Percentiles rank a stretch among this genome's conserved stretches.
Conservation (phyloP, 2,113 vertebrate species). For the Spilogale gracilis region DNA sequence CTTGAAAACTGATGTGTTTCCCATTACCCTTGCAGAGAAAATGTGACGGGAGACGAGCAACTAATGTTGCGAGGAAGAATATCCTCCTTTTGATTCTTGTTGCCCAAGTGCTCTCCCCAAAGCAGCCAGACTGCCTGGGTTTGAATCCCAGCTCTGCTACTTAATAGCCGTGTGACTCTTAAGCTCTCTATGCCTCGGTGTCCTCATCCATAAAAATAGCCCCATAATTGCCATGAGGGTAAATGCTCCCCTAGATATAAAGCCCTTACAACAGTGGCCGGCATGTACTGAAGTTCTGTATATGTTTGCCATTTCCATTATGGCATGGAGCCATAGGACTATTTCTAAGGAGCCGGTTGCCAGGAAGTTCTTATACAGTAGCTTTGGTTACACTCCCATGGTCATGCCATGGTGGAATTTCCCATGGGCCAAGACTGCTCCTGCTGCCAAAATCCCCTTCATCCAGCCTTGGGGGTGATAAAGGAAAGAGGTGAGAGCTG, state of each 20-base stretch:
- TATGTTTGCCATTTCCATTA: background rate
- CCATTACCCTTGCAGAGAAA: background rate
- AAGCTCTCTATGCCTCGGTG: background rate
- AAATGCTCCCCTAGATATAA: background rate
- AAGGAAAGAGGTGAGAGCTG: background rate
- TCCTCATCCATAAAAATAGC: conserved; percentile 2
- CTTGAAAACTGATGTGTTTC: background rate
- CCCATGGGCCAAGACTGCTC: background rate
- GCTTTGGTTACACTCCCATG: background rate
- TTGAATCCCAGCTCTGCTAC: conserved; percentile 37
- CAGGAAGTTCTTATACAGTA: background rate
- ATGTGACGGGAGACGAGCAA: background rate
- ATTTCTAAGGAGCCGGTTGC: background rate
- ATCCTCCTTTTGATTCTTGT: background rate
- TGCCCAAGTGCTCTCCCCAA: background rate
- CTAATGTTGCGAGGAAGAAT: background rate
- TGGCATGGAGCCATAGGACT: background rate
- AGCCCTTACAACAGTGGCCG: background rate
- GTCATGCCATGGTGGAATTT: background rate
- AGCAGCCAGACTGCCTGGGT: background rate
- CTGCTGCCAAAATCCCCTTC: background rate
- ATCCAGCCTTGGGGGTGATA: background rate
- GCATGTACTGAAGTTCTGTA: background rate
- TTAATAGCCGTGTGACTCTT: background rate
- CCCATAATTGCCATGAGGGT: background rate